These are phyloP conservation scores for Dryococelus australis DNA, from an alignment of 2,888 invertebrate genomes.

Conservation along the genomic window DNA sequence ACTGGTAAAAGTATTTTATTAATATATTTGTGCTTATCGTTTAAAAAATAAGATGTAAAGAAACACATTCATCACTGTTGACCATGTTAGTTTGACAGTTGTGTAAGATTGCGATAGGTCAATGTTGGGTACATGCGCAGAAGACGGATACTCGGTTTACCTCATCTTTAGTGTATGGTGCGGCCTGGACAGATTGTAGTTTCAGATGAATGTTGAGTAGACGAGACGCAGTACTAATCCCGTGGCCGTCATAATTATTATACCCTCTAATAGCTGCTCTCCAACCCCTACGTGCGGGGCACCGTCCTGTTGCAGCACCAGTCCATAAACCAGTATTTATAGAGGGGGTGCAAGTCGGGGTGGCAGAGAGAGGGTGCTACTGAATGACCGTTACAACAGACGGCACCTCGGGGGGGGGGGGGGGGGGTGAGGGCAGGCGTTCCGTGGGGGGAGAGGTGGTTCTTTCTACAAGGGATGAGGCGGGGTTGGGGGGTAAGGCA, in stretches of 20 bases:
- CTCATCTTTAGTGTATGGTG: too few relatives aligned
- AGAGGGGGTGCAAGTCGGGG: neutral
- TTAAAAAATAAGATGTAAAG: too few relatives aligned
- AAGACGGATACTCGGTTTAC: too few relatives aligned
- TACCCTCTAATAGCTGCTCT: neutral
- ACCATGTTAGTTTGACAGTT: too few relatives aligned
- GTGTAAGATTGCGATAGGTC: too few relatives aligned
- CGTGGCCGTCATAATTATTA: neutral
- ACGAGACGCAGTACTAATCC: too few relatives aligned
- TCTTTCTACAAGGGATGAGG: neutral
- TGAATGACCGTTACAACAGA: neutral
- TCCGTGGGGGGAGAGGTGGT: constrained; percentile 12
- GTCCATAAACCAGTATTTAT: constrained; percentile 7
- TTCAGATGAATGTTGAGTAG: too few relatives aligned
- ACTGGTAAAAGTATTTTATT: too few relatives aligned
- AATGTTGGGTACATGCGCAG: too few relatives aligned
- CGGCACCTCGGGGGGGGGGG: neutral
- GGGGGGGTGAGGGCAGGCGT: neutral
- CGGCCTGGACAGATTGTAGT: too few relatives aligned
- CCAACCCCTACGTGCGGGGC: neutral
- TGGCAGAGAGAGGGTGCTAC: neutral
- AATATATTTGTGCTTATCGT: too few relatives aligned
- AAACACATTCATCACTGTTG: too few relatives aligned
- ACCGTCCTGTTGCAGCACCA: neutral
- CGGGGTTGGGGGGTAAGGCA: constrained; percentile 11